A percentile compares a stretch with the other conserved stretches of the same genome.
Evolutionary conservation across 1,140 invertebrate species (phyloP).

Genomic region (Himalopsyche phryganea): DNA sequence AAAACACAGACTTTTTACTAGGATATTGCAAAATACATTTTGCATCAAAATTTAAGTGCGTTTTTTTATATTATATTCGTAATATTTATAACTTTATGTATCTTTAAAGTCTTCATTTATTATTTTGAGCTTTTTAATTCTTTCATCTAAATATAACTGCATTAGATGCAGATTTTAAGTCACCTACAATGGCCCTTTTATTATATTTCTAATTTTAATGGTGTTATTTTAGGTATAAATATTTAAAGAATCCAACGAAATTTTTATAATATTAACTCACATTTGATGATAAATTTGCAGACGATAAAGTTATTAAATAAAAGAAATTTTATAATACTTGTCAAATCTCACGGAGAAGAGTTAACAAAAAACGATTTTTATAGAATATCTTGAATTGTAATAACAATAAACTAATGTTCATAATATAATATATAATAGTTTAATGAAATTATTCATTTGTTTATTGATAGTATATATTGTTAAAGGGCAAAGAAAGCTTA

Average conservation of each 20-base stretch:
- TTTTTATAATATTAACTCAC: too few relatives aligned
- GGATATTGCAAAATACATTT: constrained; percentile 34
- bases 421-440: too few relatives aligned
- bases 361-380: too few relatives aligned
- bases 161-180: constrained; percentile 23
- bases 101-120: constrained; percentile 33
- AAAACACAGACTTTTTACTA: constrained; percentile 36
- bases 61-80: constrained; percentile 23
- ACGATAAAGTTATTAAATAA: too few relatives aligned
- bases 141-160: constrained; percentile 15
- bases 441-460: too few relatives aligned
- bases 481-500: too few relatives aligned
- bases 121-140: constrained; percentile 32
- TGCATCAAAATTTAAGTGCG: constrained; percentile 29
- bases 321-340: too few relatives aligned
- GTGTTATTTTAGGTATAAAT: constrained; percentile 31
- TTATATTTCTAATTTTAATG: constrained; percentile 31
- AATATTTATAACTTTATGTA: constrained; percentile 23
- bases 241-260: constrained; percentile 5
- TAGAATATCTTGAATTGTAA: too few relatives aligned
- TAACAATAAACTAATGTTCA: too few relatives aligned
- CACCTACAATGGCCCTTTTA: constrained; percentile 32
- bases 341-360: too few relatives aligned
- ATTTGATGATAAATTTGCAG: not conserved
- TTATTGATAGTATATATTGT: too few relatives aligned